Base-by-base conservation (phyloP, 2,797 vertebrate species). In the Heteromormyrus szaboi region DNA sequence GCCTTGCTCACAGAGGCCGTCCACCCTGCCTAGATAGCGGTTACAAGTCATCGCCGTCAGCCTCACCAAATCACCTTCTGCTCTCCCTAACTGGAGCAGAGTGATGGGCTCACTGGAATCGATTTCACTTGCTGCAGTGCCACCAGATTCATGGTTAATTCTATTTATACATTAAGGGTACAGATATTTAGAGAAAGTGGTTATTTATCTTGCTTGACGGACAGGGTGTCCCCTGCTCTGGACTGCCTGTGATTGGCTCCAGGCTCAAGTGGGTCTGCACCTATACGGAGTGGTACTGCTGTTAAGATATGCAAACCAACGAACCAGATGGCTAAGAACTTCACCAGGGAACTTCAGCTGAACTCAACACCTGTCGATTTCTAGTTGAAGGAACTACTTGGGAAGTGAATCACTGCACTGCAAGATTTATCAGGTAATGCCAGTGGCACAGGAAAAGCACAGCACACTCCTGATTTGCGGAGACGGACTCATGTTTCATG, bases 1-100 rank as follows among this genome's bases (percentile, higher is more conserved):
- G 17, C 91, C 92, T 92, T 92, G 90, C 88, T 87, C 59, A 33
- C 29, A 19, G 19, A 87, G 53, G 37, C 54, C 56, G 11, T 56
- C 37, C 17, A 54, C 8, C 37, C 44, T 84, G 79, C 79, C 41
- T 83, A 50, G 53, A 59, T 46, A 87, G 85, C 22, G 2, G 54
- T 85, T 85, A 85, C 11, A 11, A 85, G 50, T 22, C 51, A 51
- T 22, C 22, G 33, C 85, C 11, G 9, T 83, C 85, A 50, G 79
- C n/a, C 19, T 41, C 7, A 50, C 41, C n/a, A 84, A 19, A 44
- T n/a, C 44, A 56, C 29, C 25, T 17, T 33, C 51, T 19, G 72
- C 14, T 86, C n/a, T 86, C 51, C 22, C 9, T 56, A 86, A 86
- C 48, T 54, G 84, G 50, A 54, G 29, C 50, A 37, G 29, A 54